Conservation (phyloP, 1,140 invertebrate species). For the Camponotus floridanus region DNA sequence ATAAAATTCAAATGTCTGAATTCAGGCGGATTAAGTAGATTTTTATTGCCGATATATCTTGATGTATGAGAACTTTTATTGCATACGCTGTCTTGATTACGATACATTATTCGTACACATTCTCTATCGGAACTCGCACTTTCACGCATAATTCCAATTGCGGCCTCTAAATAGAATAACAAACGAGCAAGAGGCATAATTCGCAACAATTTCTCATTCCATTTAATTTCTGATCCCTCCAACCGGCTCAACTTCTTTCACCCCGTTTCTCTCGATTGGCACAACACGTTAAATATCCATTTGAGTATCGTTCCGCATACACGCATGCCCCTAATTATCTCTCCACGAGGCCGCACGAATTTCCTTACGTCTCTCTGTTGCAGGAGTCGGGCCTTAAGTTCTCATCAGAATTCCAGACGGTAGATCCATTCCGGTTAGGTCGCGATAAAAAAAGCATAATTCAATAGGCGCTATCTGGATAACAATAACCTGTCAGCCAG, state of each 20-base stretch:
- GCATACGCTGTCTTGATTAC: slow-evolving; percentile 10
- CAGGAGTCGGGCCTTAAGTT: slow-evolving; percentile 28
- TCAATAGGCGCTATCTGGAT: slow-evolving; percentile 62
- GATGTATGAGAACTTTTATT: not conserved
- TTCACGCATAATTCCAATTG: slow-evolving; percentile 30
- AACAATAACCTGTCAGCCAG: slow-evolving; percentile 59
- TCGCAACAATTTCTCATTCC: slow-evolving; percentile 63
- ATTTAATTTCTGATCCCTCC: slow-evolving; percentile 17
- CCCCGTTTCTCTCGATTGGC: slow-evolving; percentile 13
- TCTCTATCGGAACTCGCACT: slow-evolving; percentile 40
- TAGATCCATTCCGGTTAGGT: not conserved
- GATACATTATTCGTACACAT: not conserved
- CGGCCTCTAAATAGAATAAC: slow-evolving; percentile 37
- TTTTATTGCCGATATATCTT: slow-evolving; percentile 20
- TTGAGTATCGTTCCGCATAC: slow-evolving; percentile 50
- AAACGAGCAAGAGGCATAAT: slow-evolving; percentile 62
- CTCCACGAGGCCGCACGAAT: slow-evolving; percentile 13
- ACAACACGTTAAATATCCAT: slow-evolving; percentile 66
- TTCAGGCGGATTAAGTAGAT: not conserved
- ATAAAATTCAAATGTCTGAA: not conserved
- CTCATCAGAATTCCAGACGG: slow-evolving; percentile 34
- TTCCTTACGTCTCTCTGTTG: slow-evolving; percentile 51
- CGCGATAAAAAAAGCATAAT: slow-evolving; percentile 59
- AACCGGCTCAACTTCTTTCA: not conserved
- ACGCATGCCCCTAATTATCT: slow-evolving; percentile 68